phyloP scores from a whole-genome alignment of 2,888 invertebrate genomes.

The Patella depressa region DNA sequence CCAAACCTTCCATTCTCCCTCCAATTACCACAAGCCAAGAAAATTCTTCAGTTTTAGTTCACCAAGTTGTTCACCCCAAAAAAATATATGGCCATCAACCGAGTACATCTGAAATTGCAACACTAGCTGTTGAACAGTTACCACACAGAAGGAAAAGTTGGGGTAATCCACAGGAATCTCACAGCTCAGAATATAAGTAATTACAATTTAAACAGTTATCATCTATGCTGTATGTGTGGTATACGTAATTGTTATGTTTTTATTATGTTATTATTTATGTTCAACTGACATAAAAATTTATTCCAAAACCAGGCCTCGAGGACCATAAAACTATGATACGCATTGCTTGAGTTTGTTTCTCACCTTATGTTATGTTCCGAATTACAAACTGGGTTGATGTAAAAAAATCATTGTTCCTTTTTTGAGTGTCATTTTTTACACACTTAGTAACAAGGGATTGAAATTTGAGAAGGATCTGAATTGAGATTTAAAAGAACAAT shows the following conservation, averaged over 20 bases:
- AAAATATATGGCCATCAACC: not conserved
- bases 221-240: not conserved
- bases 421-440: too few species aligned
- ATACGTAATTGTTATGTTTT: not conserved
- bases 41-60: constrained; percentile 38
- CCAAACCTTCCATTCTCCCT: constrained; percentile 47
- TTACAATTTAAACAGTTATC: not conserved
- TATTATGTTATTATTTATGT: constrained; percentile 12
- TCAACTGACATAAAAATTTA: not conserved
- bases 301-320: too few species aligned
- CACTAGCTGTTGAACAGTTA: constrained; percentile 58
- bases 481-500: too few species aligned
- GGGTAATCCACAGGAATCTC: constrained; percentile 54
- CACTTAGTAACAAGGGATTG: too few species aligned
- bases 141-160: constrained; percentile 45
- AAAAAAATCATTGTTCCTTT: too few species aligned
- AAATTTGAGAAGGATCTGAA: too few species aligned
- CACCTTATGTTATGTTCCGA: too few species aligned
- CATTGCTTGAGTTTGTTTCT: too few species aligned
- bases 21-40: constrained; percentile 25
- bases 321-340: too few species aligned
- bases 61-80: constrained; percentile 43
- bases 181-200: constrained; percentile 58
- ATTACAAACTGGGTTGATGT: too few species aligned
- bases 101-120: constrained; percentile 44